Conservation (phyloP, 2,113 vertebrate species). For the Notothenia rossii region DNA sequence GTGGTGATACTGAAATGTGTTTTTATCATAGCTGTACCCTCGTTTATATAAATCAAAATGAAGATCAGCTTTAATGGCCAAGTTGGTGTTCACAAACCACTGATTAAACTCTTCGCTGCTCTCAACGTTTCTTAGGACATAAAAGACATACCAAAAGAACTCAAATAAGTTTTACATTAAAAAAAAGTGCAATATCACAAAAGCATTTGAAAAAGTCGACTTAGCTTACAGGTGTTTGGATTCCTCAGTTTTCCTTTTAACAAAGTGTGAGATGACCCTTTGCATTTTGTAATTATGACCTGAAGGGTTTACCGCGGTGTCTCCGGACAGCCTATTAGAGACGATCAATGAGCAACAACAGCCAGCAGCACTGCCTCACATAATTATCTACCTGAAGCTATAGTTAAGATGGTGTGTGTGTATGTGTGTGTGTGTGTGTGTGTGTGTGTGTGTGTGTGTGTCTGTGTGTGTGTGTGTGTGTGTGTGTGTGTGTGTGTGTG, state of each 20-base stretch:
- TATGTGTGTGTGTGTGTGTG: too few species aligned
- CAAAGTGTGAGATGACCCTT: background rate
- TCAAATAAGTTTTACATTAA: background rate
- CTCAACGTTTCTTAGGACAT: too few species aligned
- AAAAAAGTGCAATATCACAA: background rate
- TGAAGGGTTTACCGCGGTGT: slow-evolving; percentile 31
- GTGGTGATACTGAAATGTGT: too few species aligned
- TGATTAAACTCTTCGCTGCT: too few species aligned
- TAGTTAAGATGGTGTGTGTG: background rate
- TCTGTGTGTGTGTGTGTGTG: too few species aligned
- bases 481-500: too few species aligned
- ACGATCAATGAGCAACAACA: slow-evolving; percentile 41
- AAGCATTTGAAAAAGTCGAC: background rate
- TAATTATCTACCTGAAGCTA: slow-evolving; percentile 7
- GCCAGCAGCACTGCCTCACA: slow-evolving; percentile 29
- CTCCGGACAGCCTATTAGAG: slow-evolving; percentile 26
- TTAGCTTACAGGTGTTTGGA: background rate
- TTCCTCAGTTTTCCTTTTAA: background rate
- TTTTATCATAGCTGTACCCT: too few species aligned
- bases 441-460: too few species aligned
- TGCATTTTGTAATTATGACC: slow-evolving; percentile 20
- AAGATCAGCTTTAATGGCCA: too few species aligned
- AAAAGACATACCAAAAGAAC: too few species aligned
- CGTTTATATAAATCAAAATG: too few species aligned
- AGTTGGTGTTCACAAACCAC: too few species aligned